These are phyloP conservation scores for Cotesia vestalis DNA, from an alignment of 1,140 invertebrate genomes.

Conservation along the genomic window DNA sequence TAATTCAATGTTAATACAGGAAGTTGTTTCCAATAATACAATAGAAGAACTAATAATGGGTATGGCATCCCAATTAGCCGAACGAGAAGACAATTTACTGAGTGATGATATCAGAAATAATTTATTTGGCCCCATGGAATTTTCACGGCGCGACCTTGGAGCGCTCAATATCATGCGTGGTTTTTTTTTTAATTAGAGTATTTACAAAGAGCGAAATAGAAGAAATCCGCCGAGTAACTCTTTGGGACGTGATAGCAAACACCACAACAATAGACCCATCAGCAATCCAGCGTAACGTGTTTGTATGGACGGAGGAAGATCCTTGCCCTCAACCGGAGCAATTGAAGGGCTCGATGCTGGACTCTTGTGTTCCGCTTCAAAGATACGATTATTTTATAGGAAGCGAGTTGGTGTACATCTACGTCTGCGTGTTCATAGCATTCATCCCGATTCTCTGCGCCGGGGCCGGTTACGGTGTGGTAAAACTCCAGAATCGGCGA, in stretches of 20 bases:
- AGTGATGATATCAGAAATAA: slow-evolving; percentile 97
- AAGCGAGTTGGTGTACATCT: slow-evolving; percentile 96
- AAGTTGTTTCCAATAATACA: slow-evolving; percentile 83
- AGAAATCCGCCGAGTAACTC: slow-evolving; percentile 79
- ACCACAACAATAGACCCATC: slow-evolving; percentile 78
- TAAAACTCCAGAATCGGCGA: slow-evolving; percentile 89
- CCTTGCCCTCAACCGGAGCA: slow-evolving; percentile 93
- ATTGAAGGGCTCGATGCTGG: slow-evolving; percentile 83
- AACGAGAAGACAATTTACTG: slow-evolving; percentile 91
- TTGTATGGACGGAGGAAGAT: slow-evolving; percentile 85
- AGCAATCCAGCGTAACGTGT: slow-evolving; percentile 88
- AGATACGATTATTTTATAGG: slow-evolving; percentile 96
- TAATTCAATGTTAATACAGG: slow-evolving; percentile 67
- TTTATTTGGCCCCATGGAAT: slow-evolving; percentile 97
- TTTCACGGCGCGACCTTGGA: slow-evolving; percentile 92
- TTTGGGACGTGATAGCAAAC: slow-evolving; percentile 91
- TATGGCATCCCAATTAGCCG: slow-evolving; percentile 92
- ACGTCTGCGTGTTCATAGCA: slow-evolving; percentile 87
- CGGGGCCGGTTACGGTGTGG: slow-evolving; percentile 90
- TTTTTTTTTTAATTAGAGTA: slow-evolving; percentile 70
- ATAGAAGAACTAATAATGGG: slow-evolving; percentile 93
- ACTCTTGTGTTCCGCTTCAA: slow-evolving; percentile 87
- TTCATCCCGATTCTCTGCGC: slow-evolving; percentile 93
- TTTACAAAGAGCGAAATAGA: slow-evolving; percentile 89
- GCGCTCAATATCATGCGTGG: slow-evolving; percentile 98